These are phyloP conservation scores for Drosophila flavopinicola DNA, from an alignment of 2,888 invertebrate genomes.

Conservation along the genomic window DNA sequence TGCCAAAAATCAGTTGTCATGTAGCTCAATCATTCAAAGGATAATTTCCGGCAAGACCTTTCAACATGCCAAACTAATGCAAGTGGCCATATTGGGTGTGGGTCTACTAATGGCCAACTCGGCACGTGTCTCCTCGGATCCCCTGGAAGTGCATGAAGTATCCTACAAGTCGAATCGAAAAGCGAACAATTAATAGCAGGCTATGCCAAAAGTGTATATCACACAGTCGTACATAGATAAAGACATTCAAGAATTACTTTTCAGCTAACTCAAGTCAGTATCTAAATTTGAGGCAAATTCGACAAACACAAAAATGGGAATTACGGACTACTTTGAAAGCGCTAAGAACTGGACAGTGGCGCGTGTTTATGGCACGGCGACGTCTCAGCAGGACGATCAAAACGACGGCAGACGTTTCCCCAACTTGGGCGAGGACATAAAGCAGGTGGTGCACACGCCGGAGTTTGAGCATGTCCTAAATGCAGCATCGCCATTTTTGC, in stretches of 20 bases:
- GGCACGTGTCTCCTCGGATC: not conserved
- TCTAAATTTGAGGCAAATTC: constrained; percentile 12
- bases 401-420: not conserved
- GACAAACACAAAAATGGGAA: constrained; percentile 51
- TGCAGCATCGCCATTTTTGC: constrained; percentile 59
- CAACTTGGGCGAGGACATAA: constrained; percentile 69
- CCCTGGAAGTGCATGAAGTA: constrained; percentile 34
- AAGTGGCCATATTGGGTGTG: constrained; percentile 63
- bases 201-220: constrained; percentile 6
- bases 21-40: not conserved
- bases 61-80: constrained; percentile 73
- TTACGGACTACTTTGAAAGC: constrained; percentile 20
- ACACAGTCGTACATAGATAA: not conserved
- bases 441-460: constrained; percentile 52
- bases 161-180: constrained; percentile 2
- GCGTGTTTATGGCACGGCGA: not conserved
- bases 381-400: constrained; percentile 1
- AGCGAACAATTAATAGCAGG: constrained; percentile 17
- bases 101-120: constrained; percentile 54
- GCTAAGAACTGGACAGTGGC: constrained; percentile 35
- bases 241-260: not conserved
- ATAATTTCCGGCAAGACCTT: constrained; percentile 61
- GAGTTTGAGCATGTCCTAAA: constrained; percentile 51
- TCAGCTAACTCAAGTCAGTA: not conserved
- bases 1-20: not conserved